phyloP scores from a whole-genome alignment of 2,113 vertebrate species.

The Paradoxurus hermaphroditus region DNA sequence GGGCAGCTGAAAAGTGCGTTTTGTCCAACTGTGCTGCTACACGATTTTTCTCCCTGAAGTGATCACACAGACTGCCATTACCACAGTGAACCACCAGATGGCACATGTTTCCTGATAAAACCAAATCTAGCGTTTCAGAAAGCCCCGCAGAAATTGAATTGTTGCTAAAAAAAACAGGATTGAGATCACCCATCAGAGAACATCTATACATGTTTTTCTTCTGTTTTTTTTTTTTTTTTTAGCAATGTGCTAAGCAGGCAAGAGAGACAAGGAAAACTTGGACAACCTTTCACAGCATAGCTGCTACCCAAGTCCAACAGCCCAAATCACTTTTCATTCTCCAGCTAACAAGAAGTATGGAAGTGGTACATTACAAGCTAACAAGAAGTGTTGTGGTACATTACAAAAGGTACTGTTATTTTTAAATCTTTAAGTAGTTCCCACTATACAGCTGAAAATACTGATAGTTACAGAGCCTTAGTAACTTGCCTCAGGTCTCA shows the following conservation, averaged over 20 bases:
- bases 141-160: not conserved
- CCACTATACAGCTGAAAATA: not conserved
- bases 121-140: not conserved
- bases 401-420: not conserved
- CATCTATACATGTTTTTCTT: not conserved
- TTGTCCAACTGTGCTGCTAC: too few relatives aligned
- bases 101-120: not conserved
- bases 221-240: not conserved
- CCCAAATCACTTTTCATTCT: not conserved
- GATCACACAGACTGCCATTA: not conserved
- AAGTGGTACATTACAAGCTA: not conserved
- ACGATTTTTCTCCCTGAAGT: not conserved
- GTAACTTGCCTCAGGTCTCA: not conserved
- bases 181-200: not conserved
- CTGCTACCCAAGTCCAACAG: not conserved
- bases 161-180: not conserved
- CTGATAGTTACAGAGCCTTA: not conserved
- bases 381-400: not conserved
- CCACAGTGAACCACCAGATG: constrained; percentile 24
- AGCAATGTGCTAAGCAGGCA: not conserved
- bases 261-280: not conserved
- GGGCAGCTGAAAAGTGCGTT: not conserved
- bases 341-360: not conserved
- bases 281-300: not conserved
- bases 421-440: not conserved